Evolutionary conservation across 30 jellyfish, hydroid and myxozoan species (phyloP).

Genomic region (Catostylus mosaicus): DNA sequence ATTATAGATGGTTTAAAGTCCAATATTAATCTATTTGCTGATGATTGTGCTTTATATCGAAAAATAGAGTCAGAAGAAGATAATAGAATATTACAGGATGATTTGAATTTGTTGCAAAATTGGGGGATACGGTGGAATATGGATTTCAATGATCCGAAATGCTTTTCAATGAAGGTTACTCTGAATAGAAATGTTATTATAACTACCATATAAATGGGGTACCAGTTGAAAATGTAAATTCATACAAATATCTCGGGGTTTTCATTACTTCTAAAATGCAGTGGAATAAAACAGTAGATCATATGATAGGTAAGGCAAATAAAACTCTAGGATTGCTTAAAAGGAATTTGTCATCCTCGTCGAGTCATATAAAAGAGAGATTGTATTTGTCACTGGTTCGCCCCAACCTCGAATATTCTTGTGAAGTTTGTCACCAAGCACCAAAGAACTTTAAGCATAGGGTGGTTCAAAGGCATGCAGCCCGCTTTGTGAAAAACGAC

Average conservation of each 20-base stretch:
- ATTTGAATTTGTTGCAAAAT: slow-evolving; percentile 5
- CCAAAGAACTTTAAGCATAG: slow-evolving; percentile 1
- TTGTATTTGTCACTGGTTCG: not conserved
- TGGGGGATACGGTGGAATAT: slow-evolving; percentile 50
- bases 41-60: too few relatives aligned
- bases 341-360: not conserved
- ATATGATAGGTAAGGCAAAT: not conserved
- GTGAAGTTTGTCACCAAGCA: slow-evolving; percentile 4
- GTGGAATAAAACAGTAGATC: too few relatives aligned
- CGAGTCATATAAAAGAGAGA: slow-evolving; percentile 1
- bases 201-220: too few relatives aligned
- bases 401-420: slow-evolving; percentile 14
- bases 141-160: slow-evolving; percentile 53
- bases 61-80: too few relatives aligned
- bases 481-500: too few relatives aligned
- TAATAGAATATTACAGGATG: slow-evolving; percentile 9
- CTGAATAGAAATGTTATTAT: slow-evolving; percentile 21
- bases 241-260: too few relatives aligned
- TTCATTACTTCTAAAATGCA: too few relatives aligned
- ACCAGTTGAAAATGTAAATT: not conserved
- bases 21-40: too few relatives aligned
- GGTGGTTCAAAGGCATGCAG: not conserved
- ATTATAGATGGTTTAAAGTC: too few relatives aligned
- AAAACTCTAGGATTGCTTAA: not conserved
- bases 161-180: slow-evolving; percentile 35